Evolutionary conservation across 2,888 invertebrate genomes (phyloP).

Genomic region (Drosophila dives): DNA sequence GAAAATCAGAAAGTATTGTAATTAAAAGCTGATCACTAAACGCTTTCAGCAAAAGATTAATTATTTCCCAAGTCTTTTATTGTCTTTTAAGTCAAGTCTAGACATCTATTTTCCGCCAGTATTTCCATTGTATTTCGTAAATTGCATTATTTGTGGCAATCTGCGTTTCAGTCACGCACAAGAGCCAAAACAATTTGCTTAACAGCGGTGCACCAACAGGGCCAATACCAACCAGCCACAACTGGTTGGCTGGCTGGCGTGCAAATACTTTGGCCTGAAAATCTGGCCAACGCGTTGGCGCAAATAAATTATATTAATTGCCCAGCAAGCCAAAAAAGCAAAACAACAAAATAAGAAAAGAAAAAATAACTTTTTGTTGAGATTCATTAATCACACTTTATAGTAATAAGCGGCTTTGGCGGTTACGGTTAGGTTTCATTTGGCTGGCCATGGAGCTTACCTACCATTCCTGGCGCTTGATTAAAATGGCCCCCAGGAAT

Average conservation of each 20-base stretch:
- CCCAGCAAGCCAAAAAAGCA: conserved; percentile 63
- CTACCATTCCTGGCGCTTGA: conserved; percentile 76
- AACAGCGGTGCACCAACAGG: conserved; percentile 34
- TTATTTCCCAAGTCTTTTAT: neutral
- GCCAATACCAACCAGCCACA: conserved; percentile 21
- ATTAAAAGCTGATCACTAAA: neutral
- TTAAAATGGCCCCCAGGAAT: conserved; percentile 65
- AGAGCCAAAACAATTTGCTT: conserved; percentile 71
- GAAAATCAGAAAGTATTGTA: too few species aligned
- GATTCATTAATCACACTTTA: conserved; percentile 82
- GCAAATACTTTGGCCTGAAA: conserved; percentile 61
- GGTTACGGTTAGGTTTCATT: conserved; percentile 62
- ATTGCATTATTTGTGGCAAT: conserved; percentile 64
- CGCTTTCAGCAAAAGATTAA: neutral
- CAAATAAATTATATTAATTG: conserved; percentile 81
- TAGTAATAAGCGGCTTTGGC: conserved; percentile 81
- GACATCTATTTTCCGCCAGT: conserved; percentile 26
- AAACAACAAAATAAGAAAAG: conserved; percentile 16
- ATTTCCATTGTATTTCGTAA: conserved; percentile 34
- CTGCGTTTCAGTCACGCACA: conserved; percentile 33
- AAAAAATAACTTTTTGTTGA: conserved; percentile 26
- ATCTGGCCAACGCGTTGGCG: conserved; percentile 34
- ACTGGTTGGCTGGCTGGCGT: conserved; percentile 13
- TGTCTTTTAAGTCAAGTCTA: conserved; percentile 35
- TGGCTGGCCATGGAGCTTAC: conserved; percentile 18